Percentiles rank a stretch among this genome's conserved stretches.
Conservation (phyloP, 2,113 vertebrate species). For the Coptodon bakossiorum region DNA sequence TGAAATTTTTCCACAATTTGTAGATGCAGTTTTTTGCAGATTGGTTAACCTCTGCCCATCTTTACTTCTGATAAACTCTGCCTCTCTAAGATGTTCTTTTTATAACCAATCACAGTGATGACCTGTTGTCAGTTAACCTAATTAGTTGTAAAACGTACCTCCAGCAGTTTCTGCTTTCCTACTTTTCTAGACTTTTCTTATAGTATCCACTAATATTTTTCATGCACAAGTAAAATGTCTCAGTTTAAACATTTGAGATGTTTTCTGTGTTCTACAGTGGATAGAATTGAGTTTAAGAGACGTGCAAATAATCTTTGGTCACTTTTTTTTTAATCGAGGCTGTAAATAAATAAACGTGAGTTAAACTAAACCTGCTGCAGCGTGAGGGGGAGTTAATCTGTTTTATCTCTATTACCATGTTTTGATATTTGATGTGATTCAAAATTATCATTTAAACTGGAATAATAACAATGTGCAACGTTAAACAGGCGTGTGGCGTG, state of each 20-base stretch:
- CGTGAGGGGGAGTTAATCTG: background rate
- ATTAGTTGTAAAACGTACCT: background rate
- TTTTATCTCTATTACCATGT: background rate
- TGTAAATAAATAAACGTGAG: background rate
- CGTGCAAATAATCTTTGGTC: background rate
- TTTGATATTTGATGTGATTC: background rate
- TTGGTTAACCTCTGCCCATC: background rate
- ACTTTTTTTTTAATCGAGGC: background rate
- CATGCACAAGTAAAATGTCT: background rate
- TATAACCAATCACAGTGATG: background rate
- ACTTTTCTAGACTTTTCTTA: background rate
- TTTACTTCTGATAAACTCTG: background rate
- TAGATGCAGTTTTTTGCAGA: background rate
- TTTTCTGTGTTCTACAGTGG: background rate
- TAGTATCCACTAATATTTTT: background rate
- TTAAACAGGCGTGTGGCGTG: background rate
- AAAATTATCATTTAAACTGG: background rate
- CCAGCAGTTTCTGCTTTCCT: background rate
- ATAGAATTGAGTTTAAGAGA: background rate
- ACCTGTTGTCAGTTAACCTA: background rate
- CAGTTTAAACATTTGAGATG: background rate
- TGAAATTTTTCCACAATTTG: background rate
- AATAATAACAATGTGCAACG: background rate
- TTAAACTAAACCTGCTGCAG: background rate
- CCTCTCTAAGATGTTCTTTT: background rate